Conservation (phyloP, 2,797 vertebrate genomes). For the Neostethus bicornis region DNA sequence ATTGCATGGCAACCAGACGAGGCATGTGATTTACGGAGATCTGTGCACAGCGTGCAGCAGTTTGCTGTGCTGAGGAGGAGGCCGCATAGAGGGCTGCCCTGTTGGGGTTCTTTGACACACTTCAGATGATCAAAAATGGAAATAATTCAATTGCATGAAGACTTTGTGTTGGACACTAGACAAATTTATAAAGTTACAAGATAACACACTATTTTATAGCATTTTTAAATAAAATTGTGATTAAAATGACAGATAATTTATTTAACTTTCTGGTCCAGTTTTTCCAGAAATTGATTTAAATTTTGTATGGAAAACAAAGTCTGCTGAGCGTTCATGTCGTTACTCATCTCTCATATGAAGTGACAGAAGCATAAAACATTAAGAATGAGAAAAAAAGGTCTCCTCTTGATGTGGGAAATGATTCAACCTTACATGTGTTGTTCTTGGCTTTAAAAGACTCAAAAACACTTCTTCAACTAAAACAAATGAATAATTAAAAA, state of each 20-base stretch:
- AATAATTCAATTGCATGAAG: conserved; percentile 28
- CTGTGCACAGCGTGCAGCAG: conserved; percentile 46
- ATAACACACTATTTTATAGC: neutral
- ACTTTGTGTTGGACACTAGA: conserved; percentile 9
- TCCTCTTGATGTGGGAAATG: neutral
- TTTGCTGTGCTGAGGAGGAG: conserved; percentile 68
- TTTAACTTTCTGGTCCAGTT: too few species aligned
- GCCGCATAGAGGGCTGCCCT: conserved; percentile 30
- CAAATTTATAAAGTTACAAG: neutral
- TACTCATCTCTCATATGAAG: neutral
- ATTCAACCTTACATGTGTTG: conserved; percentile 14
- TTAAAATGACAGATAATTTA: conserved; percentile 6
- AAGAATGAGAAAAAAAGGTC: too few species aligned
- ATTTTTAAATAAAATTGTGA: neutral
- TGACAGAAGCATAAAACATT: neutral
- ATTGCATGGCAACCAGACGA: conserved; percentile 54
- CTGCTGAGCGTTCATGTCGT: neutral
- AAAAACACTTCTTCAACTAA: too few species aligned
- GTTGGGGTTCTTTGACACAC: conserved; percentile 31
- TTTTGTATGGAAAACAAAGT: neutral
- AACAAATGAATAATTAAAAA: too few species aligned
- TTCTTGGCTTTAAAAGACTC: neutral
- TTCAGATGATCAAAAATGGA: conserved; percentile 25
- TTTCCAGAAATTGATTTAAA: too few species aligned
- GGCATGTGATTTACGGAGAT: conserved; percentile 62